Evolutionary conservation across 2,113 vertebrate species (phyloP), one percentile per base, ranked within the genome.

Genomic region (Galemys pyrenaicus): DNA sequence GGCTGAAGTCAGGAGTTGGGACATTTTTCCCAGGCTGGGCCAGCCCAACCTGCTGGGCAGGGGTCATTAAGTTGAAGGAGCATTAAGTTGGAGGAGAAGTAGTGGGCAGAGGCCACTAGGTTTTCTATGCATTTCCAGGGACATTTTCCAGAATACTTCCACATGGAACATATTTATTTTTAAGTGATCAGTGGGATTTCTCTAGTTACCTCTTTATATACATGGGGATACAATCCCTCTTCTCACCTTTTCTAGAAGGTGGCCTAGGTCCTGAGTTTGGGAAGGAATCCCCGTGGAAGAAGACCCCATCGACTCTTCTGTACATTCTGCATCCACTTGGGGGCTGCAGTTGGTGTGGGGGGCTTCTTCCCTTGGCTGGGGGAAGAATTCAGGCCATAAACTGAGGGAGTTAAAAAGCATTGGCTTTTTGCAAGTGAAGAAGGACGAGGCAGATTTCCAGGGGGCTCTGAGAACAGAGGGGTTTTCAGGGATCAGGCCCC

Each of bases 41-140:
- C 92, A 89, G 95, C 94, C 96, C 91, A 87, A 60, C 95, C 89
- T 93, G n/a, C 54, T 70, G 71, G 60, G 58, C 37, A 79, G 67
- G 74, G 44, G n/a, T 65, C 82, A 49, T 28, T 32, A 64, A 19
- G 24, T 30, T 37, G 73, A 87, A 96, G 54, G 56, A 90, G 30
- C 77, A 86, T 30, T n/a, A n/a, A n/a, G n/a, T n/a, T n/a, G n/a
- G n/a, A 28, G 30, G 65, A 60, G 84, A 81, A 20, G 60, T 35
- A 51, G 22, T 19, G 13, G 49, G 15, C 41, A 77, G 68, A 95
- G 39, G 37, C 49, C 37, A 28, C 37, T 39, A 92, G 35, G 41
- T 77, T 79, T 95, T 94, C 75, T 85, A 71, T 70, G 79, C 30
- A 49, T 9, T 71, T 94, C 26, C 26, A 41, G 56, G 88, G 62